These are phyloP conservation scores for Tetranychus urticae DNA, from an alignment of 1,140 invertebrate genomes.

Conservation along the genomic window DNA sequence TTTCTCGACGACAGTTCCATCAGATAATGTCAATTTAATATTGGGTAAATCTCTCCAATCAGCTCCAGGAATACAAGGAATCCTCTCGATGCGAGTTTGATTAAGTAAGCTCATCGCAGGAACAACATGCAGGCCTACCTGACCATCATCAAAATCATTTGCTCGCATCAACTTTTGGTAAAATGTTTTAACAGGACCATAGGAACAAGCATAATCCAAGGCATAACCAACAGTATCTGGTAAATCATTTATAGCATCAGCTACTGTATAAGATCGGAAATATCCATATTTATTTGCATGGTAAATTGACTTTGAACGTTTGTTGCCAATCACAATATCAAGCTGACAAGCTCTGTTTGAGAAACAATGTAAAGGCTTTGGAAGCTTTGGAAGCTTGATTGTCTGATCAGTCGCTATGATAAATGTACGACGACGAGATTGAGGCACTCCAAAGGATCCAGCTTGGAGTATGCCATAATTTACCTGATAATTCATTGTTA, in stretches of 20 bases:
- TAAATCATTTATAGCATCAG: constrained; percentile 58
- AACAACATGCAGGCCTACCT: constrained; percentile 51
- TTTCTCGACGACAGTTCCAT: constrained; percentile 37
- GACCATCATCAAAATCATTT: constrained; percentile 16
- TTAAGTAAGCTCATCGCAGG: constrained; percentile 60
- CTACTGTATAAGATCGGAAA: constrained; percentile 43
- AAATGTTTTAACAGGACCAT: constrained; percentile 43
- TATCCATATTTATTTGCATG: constrained; percentile 34
- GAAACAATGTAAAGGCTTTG: constrained; percentile 56
- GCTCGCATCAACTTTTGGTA: constrained; percentile 45
- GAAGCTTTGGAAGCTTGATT: constrained; percentile 46
- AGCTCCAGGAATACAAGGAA: constrained; percentile 44
- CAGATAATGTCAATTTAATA: constrained; percentile 37
- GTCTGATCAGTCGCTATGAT: constrained; percentile 61
- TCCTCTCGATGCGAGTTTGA: constrained; percentile 45
- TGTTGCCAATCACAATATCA: constrained; percentile 46
- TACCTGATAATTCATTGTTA: constrained; percentile 68
- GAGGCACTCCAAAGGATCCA: constrained; percentile 60
- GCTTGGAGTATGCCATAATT: constrained; percentile 64
- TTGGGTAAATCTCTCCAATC: constrained; percentile 75
- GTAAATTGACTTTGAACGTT: constrained; percentile 13
- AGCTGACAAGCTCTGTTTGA: constrained; percentile 40
- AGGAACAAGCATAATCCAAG: neutral
- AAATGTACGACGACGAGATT: constrained; percentile 48
- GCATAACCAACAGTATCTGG: constrained; percentile 28